Base-by-base conservation (phyloP, 2,797 vertebrate genomes). In the Scomberomorus guttatus region DNA sequence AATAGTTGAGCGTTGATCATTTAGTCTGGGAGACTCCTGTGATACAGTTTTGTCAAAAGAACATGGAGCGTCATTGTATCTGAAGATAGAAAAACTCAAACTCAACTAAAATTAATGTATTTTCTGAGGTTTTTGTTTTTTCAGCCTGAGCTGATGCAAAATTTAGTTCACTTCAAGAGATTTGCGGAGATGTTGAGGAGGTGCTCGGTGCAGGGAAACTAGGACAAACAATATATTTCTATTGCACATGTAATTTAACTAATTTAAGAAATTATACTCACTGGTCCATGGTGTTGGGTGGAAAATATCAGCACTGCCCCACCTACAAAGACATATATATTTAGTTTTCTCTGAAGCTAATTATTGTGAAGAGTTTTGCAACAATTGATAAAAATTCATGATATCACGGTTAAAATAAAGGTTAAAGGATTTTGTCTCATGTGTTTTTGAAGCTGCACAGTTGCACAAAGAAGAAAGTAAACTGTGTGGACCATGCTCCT, bases 241-340 rank as follows among this genome's bases (percentile, higher is more conserved):
- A 13, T 37, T 67, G 29, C 22, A 10, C 14, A 74, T 13, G 27
- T 42, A 14, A 77, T 11, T 51, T 0, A 72, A 73, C 5, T 20
- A 14, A 76, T 68, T 63, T 60, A 1, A 65, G 46, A 20, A 61
- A 64, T 44, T 56, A 51, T 84, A 96, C 95, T 95, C 70, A 96
- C 95, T 88, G 92, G 68, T 96, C 95, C 95, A 96, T 96, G 82
- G n/a, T 92, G 80, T 27, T 58, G 63, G 68, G 25, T 72, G 56
- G 65, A 70, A 68, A 52, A 32, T 67, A 20, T 82, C 78, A 83
- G 46, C 34, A 2, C 24, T 18, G 50, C 44, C 42, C 54, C 27
- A 83, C 89, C 91, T 93, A 64, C 2, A 88, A 63, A 76, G 50
- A 72, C 25, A 39, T 9, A 57, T 51, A 20, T 24, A 61, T 62